phyloP scores from a whole-genome alignment of 53 echinoderm and acorn worm species.

The Hippasteria phrygiana region DNA sequence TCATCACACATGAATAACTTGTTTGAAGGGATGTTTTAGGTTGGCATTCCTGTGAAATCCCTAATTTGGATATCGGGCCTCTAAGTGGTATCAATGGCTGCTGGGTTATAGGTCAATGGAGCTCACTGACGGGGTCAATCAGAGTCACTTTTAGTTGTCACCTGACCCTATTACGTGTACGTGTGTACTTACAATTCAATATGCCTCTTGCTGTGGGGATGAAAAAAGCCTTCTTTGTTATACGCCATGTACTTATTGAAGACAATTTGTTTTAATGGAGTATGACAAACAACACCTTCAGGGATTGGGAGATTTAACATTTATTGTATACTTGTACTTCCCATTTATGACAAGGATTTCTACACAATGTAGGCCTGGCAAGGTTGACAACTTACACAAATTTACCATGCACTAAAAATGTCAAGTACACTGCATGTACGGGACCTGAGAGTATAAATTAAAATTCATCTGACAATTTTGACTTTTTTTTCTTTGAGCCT shows the following conservation, averaged over 20 bases:
- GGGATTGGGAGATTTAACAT: too few species aligned
- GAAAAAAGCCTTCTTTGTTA: too few species aligned
- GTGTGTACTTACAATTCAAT: constrained; percentile 14
- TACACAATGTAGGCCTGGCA: too few species aligned
- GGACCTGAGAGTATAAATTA: background rate
- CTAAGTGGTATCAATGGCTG: background rate
- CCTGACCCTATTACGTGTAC: constrained; percentile 16
- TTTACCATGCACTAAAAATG: background rate
- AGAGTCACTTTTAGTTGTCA: constrained; percentile 20
- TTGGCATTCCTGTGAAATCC: too few species aligned
- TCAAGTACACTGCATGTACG: background rate
- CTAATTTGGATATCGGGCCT: background rate
- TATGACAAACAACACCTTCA: too few species aligned
- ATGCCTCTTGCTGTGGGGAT: constrained; percentile 8
- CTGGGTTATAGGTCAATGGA: constrained; percentile 16
- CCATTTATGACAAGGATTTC: too few species aligned
- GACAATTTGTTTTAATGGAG: too few species aligned
- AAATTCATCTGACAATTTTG: background rate
- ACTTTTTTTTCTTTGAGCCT: background rate
- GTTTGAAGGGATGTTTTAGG: too few species aligned
- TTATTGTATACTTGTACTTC: too few species aligned
- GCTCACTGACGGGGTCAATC: constrained; percentile 5
- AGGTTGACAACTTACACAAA: background rate
- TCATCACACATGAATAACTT: too few species aligned
- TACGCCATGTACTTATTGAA: too few species aligned